Evolutionary conservation across 2,797 vertebrate species (phyloP).

Genomic region (Melanotaenia maccullochi): DNA sequence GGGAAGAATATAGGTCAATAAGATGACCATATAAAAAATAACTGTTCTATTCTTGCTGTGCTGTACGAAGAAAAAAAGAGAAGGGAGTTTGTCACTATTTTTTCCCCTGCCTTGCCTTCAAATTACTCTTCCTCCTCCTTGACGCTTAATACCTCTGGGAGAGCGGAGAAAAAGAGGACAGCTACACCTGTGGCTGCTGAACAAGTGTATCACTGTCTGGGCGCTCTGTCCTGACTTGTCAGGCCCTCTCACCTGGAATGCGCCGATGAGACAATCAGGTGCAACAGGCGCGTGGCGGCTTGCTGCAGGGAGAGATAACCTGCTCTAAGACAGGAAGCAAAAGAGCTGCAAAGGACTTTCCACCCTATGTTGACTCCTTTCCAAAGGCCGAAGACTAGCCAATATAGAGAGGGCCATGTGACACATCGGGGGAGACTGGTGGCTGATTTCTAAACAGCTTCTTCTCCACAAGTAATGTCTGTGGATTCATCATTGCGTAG

Average conservation of each 20-base stretch:
- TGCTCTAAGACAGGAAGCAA: slow-evolving; percentile 73
- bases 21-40: slow-evolving; percentile 34
- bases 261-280: slow-evolving; percentile 96
- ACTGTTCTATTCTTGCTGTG: slow-evolving; percentile 36
- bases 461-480: slow-evolving; percentile 66
- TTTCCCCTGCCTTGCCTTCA: slow-evolving; percentile 35
- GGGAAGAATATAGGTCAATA: slow-evolving; percentile 47
- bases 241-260: slow-evolving; percentile 87
- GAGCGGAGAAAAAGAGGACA: slow-evolving; percentile 82
- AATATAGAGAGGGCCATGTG: slow-evolving; percentile 19
- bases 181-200: slow-evolving; percentile 96
- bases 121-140: slow-evolving; percentile 78
- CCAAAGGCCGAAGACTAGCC: slow-evolving; percentile 40
- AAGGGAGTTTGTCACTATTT: slow-evolving; percentile 64
- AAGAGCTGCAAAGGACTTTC: slow-evolving; percentile 31
- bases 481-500: slow-evolving; percentile 53
- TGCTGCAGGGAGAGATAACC: slow-evolving; percentile 86
- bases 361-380: slow-evolving; percentile 34
- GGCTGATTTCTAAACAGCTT: slow-evolving; percentile 70
- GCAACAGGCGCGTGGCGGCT: slow-evolving; percentile 95
- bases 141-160: slow-evolving; percentile 79
- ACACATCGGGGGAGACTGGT: slow-evolving; percentile 19
- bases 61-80: slow-evolving; percentile 15
- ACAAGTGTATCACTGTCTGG: slow-evolving; percentile 97
- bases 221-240: slow-evolving; percentile 88